Conservation (phyloP, 2,113 vertebrate species). For the Corydoras sp. region DNA sequence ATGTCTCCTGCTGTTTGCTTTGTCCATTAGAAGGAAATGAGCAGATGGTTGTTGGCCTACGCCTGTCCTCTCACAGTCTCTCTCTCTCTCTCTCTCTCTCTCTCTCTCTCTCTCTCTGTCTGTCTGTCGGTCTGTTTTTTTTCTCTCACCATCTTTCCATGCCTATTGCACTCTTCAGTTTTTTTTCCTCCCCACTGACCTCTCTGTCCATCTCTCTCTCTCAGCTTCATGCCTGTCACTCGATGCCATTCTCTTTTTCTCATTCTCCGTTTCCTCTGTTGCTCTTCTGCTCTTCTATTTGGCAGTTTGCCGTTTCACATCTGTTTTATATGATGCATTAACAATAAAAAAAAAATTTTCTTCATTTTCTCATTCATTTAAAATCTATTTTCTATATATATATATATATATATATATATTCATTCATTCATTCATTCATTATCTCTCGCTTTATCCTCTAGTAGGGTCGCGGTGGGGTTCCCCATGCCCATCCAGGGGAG, state of each 20-base stretch:
- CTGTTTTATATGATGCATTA: no score
- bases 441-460: no score
- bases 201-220: background rate
- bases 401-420: no score
- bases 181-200: background rate
- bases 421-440: no score
- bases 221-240: no score
- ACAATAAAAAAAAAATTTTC: background rate
- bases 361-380: background rate
- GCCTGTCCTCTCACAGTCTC: constrained; percentile 39
- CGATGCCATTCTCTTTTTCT: no score
- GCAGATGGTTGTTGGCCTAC: constrained; percentile 93
- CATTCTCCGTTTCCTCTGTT: no score
- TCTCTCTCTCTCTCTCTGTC: background rate
- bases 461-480: no score
- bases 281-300: no score
- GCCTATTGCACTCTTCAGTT: no score
- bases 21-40: constrained; percentile 94
- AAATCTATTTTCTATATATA: background rate
- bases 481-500: no score
- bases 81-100: constrained; percentile 3
- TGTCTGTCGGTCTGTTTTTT: background rate
- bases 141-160: background rate
- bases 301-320: no score
- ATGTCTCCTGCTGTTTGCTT: constrained; percentile 88